phyloP scores from a whole-genome alignment of 2,113 vertebrate genomes.

The Capricornis sumatraensis region DNA sequence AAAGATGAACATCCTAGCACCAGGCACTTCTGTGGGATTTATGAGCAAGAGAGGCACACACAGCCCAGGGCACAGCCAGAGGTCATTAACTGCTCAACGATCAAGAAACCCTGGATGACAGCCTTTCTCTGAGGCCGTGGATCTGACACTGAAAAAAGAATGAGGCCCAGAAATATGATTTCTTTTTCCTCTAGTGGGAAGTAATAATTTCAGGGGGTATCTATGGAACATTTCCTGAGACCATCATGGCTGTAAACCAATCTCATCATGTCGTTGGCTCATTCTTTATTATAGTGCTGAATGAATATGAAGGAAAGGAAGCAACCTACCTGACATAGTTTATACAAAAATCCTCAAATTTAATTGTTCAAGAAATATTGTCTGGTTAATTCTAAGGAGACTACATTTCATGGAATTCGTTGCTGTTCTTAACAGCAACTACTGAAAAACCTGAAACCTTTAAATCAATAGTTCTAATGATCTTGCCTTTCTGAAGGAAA shows the following conservation, averaged over 20 bases:
- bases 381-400: neutral
- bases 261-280: constrained; percentile 5
- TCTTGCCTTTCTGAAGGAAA: constrained; percentile 3
- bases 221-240: constrained; percentile 24
- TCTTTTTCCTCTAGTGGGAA: neutral
- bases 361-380: neutral
- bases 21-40: constrained; percentile 41
- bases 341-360: neutral
- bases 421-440: neutral
- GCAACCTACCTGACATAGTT: neutral
- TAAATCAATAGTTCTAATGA: neutral
- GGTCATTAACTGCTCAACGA: constrained; percentile 26
- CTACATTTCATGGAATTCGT: neutral
- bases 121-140: constrained; percentile 18
- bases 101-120: constrained; percentile 59
- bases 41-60: neutral
- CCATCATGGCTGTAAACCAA: neutral
- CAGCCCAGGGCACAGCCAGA: constrained; percentile 39
- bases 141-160: constrained; percentile 44
- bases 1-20: constrained; percentile 15
- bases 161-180: constrained; percentile 36
- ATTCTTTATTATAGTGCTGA: neutral
- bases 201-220: constrained; percentile 4
- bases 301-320: neutral
- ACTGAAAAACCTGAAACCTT: neutral